Percentiles rank a stretch among this genome's conserved stretches.
Conservation (phyloP, 2,888 invertebrate species). For the Uropetala carovei region DNA sequence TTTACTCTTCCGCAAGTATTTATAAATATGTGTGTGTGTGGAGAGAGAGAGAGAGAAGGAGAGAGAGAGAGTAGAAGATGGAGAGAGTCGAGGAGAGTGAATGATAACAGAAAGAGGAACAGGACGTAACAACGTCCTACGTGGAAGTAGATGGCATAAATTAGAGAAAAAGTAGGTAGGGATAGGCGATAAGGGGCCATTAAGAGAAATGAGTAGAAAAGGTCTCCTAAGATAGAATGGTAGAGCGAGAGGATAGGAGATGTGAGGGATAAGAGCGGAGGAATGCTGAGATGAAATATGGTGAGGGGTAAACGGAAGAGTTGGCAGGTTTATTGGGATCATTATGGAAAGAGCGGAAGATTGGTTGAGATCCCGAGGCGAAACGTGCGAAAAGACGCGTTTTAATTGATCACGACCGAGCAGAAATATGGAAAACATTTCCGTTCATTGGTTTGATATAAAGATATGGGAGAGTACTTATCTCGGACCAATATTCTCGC, state of each 20-base stretch:
- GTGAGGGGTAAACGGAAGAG: too few species aligned
- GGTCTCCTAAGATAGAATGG: background rate
- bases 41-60: too few species aligned
- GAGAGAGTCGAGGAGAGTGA: background rate
- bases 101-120: background rate
- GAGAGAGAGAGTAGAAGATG: background rate
- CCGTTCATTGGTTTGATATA: background rate
- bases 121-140: too few species aligned
- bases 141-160: too few species aligned
- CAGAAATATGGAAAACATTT: conserved; percentile 31
- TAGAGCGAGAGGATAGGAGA: background rate
- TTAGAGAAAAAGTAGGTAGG: too few species aligned
- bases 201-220: background rate
- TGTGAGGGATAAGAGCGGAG: too few species aligned
- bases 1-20: too few species aligned
- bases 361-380: background rate
- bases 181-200: background rate
- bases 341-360: background rate
- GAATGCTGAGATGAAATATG: too few species aligned
- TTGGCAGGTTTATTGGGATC: background rate
- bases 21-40: too few species aligned
- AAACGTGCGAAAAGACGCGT: background rate
- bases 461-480: background rate
- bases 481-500: background rate
- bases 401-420: conserved; percentile 45